Percentiles rank a stretch among this genome's conserved stretches.
Conservation (phyloP, 2,797 vertebrate genomes). For the Thripadectes ignobilis region DNA sequence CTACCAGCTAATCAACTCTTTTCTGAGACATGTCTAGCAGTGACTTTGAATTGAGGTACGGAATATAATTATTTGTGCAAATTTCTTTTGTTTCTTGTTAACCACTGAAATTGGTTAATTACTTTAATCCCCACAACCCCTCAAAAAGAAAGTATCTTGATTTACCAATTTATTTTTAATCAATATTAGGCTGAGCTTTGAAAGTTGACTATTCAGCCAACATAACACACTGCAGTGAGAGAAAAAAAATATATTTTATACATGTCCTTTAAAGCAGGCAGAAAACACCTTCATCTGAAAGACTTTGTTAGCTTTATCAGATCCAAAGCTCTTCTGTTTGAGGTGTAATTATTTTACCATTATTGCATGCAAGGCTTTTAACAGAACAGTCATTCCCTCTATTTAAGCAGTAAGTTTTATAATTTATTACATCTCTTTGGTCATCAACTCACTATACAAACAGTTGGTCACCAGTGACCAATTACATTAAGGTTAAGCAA, state of each 20-base stretch:
- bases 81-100: constrained; percentile 68
- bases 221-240: not conserved
- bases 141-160: constrained; percentile 51
- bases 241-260: not conserved
- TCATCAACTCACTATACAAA: constrained; percentile 83
- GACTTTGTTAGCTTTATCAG: constrained; percentile 70
- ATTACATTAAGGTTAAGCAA: constrained; percentile 86
- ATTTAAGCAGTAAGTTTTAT: constrained; percentile 76
- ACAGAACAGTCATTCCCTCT: constrained; percentile 71
- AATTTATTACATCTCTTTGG: constrained; percentile 76
- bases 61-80: constrained; percentile 66
- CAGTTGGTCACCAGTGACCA: constrained; percentile 88
- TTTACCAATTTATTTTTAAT: constrained; percentile 70
- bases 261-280: constrained; percentile 41
- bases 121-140: constrained; percentile 44
- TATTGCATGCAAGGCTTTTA: constrained; percentile 76
- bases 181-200: constrained; percentile 45
- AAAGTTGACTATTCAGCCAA: constrained; percentile 50
- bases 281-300: constrained; percentile 77
- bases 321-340: constrained; percentile 65
- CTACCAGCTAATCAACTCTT: constrained; percentile 65
- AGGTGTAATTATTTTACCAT: constrained; percentile 80
- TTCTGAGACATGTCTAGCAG: constrained; percentile 38
- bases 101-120: constrained; percentile 56
- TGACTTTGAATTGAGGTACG: constrained; percentile 30